Evolutionary conservation across 1,140 invertebrate genomes (phyloP).

Genomic region (Pseudomyrmex cubaensis): DNA sequence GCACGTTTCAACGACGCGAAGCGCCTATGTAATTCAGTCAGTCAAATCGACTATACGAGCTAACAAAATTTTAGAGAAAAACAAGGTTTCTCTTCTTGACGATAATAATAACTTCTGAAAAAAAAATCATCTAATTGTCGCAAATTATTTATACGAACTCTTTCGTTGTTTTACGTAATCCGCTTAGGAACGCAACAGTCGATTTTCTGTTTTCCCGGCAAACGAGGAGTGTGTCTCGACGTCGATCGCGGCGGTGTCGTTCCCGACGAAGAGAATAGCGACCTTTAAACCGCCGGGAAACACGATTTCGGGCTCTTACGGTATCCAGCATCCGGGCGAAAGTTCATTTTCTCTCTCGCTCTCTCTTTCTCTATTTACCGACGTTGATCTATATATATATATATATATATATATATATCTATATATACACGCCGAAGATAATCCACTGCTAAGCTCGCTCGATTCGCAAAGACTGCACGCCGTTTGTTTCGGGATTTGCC

Average conservation of each 20-base stretch:
- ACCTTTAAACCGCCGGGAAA: constrained; percentile 56
- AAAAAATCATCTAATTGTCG: constrained; percentile 29
- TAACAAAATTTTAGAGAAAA: not conserved
- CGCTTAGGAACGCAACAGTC: constrained; percentile 34
- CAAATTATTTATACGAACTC: constrained; percentile 50
- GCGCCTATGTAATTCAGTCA: not conserved
- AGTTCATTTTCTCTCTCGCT: not conserved
- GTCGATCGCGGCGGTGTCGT: constrained; percentile 11
- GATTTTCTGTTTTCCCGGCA: not conserved
- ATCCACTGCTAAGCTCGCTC: constrained; percentile 74
- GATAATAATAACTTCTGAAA: not conserved
- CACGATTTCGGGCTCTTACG: constrained; percentile 59
- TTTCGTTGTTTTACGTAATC: constrained; percentile 26
- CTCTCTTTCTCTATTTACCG: constrained; percentile 28
- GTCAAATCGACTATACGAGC: not conserved
- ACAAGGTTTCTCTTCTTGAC: not conserved
- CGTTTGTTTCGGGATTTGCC: constrained; percentile 75
- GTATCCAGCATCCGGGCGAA: constrained; percentile 59
- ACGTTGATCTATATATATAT: constrained; percentile 46
- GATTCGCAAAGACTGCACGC: constrained; percentile 73
- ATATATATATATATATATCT: not conserved
- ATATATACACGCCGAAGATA: constrained; percentile 67
- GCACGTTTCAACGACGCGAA: no score
- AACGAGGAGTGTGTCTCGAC: constrained; percentile 12
- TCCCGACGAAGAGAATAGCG: not conserved